Conservation (phyloP, 2,888 invertebrate genomes). For the Scaptomyza cyrtandrae region DNA sequence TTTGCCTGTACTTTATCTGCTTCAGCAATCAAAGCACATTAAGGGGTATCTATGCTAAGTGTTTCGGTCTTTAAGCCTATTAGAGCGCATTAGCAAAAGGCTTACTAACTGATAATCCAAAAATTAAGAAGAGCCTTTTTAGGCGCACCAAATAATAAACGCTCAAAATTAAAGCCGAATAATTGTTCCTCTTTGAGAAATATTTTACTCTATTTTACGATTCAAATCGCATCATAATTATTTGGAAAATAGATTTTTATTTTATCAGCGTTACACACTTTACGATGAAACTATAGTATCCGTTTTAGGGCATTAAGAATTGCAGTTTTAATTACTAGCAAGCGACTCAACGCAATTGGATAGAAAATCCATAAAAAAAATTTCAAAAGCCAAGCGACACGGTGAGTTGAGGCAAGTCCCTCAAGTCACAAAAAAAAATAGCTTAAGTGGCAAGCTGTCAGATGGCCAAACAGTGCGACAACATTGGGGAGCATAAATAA, state of each 20-base stretch:
- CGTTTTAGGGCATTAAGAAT: slow-evolving; percentile 35
- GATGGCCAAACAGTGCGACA: slow-evolving; percentile 29
- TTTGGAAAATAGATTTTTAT: no score
- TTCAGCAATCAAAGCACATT: slow-evolving; percentile 45
- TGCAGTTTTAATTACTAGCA: slow-evolving; percentile 68
- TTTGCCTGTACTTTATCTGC: slow-evolving; percentile 17
- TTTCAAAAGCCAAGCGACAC: slow-evolving; percentile 30
- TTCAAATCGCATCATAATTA: no score
- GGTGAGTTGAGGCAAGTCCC: slow-evolving; percentile 4
- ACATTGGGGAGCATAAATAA: slow-evolving; percentile 41
- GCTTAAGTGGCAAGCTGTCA: slow-evolving; percentile 51
- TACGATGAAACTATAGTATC: not conserved
- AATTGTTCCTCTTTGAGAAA: no score
- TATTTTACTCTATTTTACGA: no score
- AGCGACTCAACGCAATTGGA: slow-evolving; percentile 45
- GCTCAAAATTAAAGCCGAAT: no score
- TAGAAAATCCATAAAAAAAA: slow-evolving; percentile 69
- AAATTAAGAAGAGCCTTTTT: not conserved
- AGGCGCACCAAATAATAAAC: not conserved
- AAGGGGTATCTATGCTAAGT: slow-evolving; percentile 41
- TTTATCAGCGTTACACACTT: not conserved
- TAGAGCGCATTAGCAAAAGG: slow-evolving; percentile 36
- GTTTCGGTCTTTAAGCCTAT: slow-evolving; percentile 70
- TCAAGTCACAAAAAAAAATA: slow-evolving; percentile 9
- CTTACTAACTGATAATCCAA: not conserved